These are phyloP conservation scores for Silurus asotus DNA, from an alignment of 2,113 vertebrate species.

Conservation along the genomic window DNA sequence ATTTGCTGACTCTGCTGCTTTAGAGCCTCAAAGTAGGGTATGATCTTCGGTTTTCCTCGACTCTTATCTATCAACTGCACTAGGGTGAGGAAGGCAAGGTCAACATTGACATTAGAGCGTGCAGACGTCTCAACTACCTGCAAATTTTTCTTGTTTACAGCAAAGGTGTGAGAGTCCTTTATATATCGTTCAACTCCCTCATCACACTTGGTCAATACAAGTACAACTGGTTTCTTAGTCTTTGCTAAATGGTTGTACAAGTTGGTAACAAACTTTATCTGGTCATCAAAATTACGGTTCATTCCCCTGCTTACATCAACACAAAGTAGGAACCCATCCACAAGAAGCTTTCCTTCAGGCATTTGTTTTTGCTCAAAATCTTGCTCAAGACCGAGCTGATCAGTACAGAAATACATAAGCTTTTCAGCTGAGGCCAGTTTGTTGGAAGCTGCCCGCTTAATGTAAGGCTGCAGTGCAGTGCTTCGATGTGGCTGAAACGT, in stretches of 20 bases:
- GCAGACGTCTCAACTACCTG: conserved; percentile 97
- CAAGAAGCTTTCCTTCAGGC: conserved; percentile 92
- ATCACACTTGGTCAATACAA: conserved; percentile 94
- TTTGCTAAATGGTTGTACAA: conserved; percentile 94
- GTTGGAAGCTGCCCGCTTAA: conserved; percentile 90
- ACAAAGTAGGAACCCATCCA: conserved; percentile 92
- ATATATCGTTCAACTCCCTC: conserved; percentile 98
- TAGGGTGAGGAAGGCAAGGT: conserved; percentile 90
- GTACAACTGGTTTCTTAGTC: conserved; percentile 91
- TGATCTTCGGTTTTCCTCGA: conserved; percentile 91
- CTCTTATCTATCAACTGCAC: conserved; percentile 90
- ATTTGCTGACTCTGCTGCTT: conserved; percentile 98
- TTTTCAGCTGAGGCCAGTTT: conserved; percentile 97
- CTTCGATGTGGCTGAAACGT: conserved; percentile 97
- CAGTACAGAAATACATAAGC: conserved; percentile 99
- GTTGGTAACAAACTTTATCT: conserved; percentile 93
- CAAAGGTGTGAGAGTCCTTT: conserved; percentile 91
- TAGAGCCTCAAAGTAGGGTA: conserved; percentile 93
- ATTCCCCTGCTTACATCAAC: conserved; percentile 94
- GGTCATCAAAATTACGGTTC: conserved; percentile 96
- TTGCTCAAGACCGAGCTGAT: conserved; percentile 95
- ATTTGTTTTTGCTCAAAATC: conserved; percentile 99
- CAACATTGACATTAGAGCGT: conserved; percentile 92
- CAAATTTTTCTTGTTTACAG: conserved; percentile 93
- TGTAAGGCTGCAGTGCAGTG: conserved; percentile 94